Conservation (phyloP, 2,113 vertebrate species). For the Xenus cinereus region DNA sequence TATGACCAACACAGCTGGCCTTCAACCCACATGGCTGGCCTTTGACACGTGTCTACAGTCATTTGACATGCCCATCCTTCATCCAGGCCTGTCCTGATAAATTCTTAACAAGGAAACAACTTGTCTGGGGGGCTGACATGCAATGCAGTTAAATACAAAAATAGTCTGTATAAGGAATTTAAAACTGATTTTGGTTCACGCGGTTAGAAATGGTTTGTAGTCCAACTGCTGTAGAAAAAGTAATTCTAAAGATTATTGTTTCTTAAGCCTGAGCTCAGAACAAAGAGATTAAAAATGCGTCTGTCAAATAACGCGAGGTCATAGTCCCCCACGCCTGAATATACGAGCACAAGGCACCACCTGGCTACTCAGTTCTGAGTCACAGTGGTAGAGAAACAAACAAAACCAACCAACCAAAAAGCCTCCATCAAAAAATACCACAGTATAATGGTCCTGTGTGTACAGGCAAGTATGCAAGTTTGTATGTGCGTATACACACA, state of each 20-base stretch:
- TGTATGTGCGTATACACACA: fast-evolving
- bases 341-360: not conserved
- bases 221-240: not conserved
- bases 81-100: not conserved
- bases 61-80: not conserved
- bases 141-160: not conserved
- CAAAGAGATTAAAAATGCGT: not conserved
- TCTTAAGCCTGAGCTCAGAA: not conserved
- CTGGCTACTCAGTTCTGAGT: not conserved
- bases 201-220: not conserved
- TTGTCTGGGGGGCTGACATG: not conserved
- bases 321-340: not conserved
- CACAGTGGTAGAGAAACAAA: not conserved
- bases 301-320: not conserved
- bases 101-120: not conserved
- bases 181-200: not conserved
- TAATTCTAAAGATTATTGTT: not conserved
- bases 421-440: not conserved
- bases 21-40: not conserved
- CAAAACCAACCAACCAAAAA: not conserved
- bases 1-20: not conserved
- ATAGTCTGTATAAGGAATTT: not conserved
- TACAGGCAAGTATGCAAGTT: not conserved
- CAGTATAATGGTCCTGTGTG: not conserved
- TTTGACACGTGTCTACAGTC: not conserved